Evolutionary conservation across 2,888 invertebrate species (phyloP), one percentile per base, ranked within the genome.

Genomic region (Pristionchus mayeri): DNA sequence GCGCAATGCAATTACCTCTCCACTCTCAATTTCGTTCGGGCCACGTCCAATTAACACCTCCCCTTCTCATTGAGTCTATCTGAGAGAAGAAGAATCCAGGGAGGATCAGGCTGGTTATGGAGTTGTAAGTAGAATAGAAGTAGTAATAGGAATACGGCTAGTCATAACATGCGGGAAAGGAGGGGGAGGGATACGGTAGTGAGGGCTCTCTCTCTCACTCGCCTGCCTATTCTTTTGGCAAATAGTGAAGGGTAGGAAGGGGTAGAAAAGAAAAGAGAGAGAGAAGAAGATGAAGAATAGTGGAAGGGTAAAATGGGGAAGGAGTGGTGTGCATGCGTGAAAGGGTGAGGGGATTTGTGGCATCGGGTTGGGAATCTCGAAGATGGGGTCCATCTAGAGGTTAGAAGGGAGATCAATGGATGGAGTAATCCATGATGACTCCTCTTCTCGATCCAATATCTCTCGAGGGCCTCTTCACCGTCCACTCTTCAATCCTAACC

Each of bases 31-130:
- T 78, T 78, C 75, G 24, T 75, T 44, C 75, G 13, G 21, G n/a
- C 24, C n/a, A 30, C 24, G 60, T 3, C 63, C 48, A 50, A 78
- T 78, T 50, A 50, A 24, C 24, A 44, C 44, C 40, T 27, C 76
- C 24, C 4, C 76, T 57, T 24, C 57, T n/a, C 9, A 24, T 24
- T 57, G 3, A 21, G 16, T 24, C 48, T 50, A 24, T 24, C 76
- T 78, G 40, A 71, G 71, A 71, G n/a, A 24, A 16, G 71, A n/a
- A 30, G 40, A n/a, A n/a, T 11, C 3, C 37, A 44, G 13, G 40
- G n/a, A n/a, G n/a, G 71, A 71, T 71, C 71, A 71, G 71, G 71
- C 71, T 71, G 71, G 71, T 71, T 71, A 63, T 71, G 21, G n/a
- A 40, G 40, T 18, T 71, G n/a, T n/a, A n/a, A n/a, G 71, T 34